Conservation (phyloP, 2,888 invertebrate genomes). For the Leucophenga montana region DNA sequence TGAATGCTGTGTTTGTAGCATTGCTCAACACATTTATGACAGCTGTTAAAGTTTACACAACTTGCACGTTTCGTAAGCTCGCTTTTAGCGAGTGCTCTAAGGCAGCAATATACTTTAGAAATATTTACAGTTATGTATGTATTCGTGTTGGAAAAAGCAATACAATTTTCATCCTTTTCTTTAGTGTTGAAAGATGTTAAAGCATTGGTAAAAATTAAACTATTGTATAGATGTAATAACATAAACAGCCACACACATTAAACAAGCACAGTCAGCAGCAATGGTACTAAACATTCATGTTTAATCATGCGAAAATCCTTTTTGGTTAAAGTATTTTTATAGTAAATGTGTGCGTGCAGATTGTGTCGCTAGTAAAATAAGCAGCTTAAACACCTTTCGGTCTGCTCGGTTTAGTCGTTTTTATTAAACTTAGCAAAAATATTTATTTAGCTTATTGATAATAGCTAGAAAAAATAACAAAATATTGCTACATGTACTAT, state of each 20-base stretch:
- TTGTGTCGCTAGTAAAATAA: no score
- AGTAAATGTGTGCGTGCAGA: no score
- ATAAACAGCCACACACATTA: conserved; percentile 36
- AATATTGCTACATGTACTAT: no score
- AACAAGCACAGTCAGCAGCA: conserved; percentile 4
- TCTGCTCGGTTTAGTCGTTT: no score
- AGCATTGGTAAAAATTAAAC: no score
- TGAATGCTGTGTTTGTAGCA: no score
- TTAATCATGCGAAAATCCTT: conserved; percentile 57
- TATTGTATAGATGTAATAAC: neutral
- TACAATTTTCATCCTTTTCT: neutral
- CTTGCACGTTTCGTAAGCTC: neutral
- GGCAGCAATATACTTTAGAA: neutral
- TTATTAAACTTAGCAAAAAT: no score
- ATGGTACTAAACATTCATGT: conserved; percentile 42
- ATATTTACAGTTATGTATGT: no score
- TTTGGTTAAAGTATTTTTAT: conserved; percentile 40
- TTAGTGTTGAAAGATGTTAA: neutral
- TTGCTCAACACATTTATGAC: conserved; percentile 34
- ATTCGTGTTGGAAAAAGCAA: neutral
- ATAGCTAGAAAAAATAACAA: no score
- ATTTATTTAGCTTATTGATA: no score
- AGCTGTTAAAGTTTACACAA: conserved; percentile 36
- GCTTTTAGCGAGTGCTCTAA: neutral
- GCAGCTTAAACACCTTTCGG: no score